phyloP scores from a whole-genome alignment of 2,113 vertebrate species.

The Eclectus roratus region DNA sequence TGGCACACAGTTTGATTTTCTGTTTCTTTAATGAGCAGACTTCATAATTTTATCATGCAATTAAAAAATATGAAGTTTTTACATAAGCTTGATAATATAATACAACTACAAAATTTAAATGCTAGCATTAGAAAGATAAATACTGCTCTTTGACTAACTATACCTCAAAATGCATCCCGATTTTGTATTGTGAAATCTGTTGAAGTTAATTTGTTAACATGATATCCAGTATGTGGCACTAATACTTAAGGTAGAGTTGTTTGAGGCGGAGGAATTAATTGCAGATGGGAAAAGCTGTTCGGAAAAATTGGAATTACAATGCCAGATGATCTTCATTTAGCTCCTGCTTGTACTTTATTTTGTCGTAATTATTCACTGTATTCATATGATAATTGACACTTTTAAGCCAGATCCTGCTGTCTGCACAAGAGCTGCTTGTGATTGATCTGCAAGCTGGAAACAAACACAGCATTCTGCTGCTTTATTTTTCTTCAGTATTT shows the following conservation, averaged over 20 bases:
- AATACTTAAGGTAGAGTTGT: constrained; percentile 23
- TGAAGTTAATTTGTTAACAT: background rate
- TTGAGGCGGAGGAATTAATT: background rate
- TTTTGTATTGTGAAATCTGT: background rate
- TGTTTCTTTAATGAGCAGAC: background rate
- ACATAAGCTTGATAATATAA: background rate
- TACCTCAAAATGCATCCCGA: background rate
- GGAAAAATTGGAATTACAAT: background rate
- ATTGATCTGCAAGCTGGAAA: background rate
- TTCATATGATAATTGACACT: background rate
- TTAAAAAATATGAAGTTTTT: background rate
- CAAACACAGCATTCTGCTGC: background rate
- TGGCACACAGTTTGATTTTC: background rate
- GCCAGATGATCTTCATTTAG: background rate
- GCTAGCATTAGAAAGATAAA: background rate
- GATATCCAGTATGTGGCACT: constrained; percentile 58
- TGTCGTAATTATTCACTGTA: background rate
- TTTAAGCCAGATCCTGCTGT: background rate
- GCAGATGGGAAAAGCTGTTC: background rate
- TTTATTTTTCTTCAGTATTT: background rate
- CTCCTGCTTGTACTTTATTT: background rate
- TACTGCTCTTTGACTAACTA: background rate
- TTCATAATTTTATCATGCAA: background rate
- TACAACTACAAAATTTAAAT: background rate
- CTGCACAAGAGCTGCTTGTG: background rate